Evolutionary conservation across 2,888 invertebrate species (phyloP).

Genomic region (Chesias legatella): DNA sequence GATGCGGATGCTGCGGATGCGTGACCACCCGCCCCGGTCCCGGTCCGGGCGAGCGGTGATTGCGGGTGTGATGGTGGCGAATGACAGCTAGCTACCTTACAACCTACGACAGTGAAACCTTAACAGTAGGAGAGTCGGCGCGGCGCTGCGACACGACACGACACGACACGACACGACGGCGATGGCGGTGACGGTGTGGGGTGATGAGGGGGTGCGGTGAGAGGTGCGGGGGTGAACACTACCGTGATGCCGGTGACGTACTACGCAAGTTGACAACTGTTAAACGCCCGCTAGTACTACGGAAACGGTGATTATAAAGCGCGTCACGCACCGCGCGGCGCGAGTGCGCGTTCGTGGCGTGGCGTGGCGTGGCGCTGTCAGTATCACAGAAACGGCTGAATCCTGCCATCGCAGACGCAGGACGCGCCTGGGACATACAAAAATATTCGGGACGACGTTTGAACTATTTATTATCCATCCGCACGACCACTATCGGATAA

Average conservation of each 20-base stretch:
- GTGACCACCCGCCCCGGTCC: conserved; percentile 29
- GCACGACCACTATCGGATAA: conserved; percentile 55
- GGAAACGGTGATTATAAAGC: conserved; percentile 14
- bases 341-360: conserved; percentile 1
- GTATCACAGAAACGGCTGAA: conserved; percentile 23
- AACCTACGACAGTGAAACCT: conserved; percentile 13
- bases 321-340: conserved; percentile 1
- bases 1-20: no score
- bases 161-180: conserved; percentile 1
- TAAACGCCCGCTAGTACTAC: conserved; percentile 15
- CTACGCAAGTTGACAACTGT: conserved; percentile 18
- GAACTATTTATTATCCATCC: conserved; percentile 66
- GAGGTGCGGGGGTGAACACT: conserved; percentile 18
- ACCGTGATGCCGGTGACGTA: conserved; percentile 14
- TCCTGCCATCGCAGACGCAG: conserved; percentile 11
- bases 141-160: conserved; percentile 12
- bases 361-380: conserved; percentile 12
- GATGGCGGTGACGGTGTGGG: conserved; percentile 16
- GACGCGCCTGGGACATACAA: conserved; percentile 19
- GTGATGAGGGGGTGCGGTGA: conserved; percentile 19
- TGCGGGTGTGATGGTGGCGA: conserved; percentile 30
- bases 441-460: conserved; percentile 45
- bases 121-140: conserved; percentile 17
- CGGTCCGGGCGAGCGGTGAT: conserved; percentile 22
- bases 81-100: conserved; percentile 28